Conservation (phyloP, 2,888 invertebrate genomes). For the Drosophila ezoana region DNA sequence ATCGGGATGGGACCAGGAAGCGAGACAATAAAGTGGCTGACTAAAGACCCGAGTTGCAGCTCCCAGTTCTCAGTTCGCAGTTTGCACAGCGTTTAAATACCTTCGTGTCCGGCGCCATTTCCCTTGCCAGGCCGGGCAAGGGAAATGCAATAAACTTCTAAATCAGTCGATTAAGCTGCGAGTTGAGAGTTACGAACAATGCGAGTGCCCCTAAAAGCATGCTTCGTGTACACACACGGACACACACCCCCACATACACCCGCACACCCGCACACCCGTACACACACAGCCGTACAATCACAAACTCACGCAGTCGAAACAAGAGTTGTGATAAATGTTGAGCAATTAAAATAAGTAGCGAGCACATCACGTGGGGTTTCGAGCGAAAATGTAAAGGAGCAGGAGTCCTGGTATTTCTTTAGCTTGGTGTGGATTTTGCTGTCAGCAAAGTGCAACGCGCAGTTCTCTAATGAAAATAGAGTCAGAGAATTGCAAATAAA, state of each 20-base stretch:
- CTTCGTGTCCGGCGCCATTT: slow-evolving; percentile 74
- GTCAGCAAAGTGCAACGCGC: slow-evolving; percentile 54
- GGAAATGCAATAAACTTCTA: slow-evolving; percentile 77
- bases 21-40: slow-evolving; percentile 61
- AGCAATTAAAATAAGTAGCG: slow-evolving; percentile 77
- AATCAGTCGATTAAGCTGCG: slow-evolving; percentile 77
- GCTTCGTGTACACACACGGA: slow-evolving; percentile 14
- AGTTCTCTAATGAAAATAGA: slow-evolving; percentile 37
- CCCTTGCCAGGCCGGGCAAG: slow-evolving; percentile 47
- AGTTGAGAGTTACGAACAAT: slow-evolving; percentile 57
- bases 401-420: slow-evolving; percentile 32
- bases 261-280: not conserved
- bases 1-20: slow-evolving; percentile 26
- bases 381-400: slow-evolving; percentile 9
- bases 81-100: slow-evolving; percentile 69
- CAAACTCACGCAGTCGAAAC: slow-evolving; percentile 31
- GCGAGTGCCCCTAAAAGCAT: slow-evolving; percentile 61
- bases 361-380: slow-evolving; percentile 33
- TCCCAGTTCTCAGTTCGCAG: slow-evolving; percentile 24
- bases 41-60: slow-evolving; percentile 45
- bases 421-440: slow-evolving; percentile 55
- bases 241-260: slow-evolving; percentile 6
- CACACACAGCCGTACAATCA: not conserved
- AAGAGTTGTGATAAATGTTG: slow-evolving; percentile 71
- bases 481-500: slow-evolving; percentile 4